Percentiles rank a stretch among this genome's conserved stretches.
These are phyloP conservation scores for Meta bourneti DNA, from an alignment of 2,888 invertebrate species.

Conservation along the genomic window DNA sequence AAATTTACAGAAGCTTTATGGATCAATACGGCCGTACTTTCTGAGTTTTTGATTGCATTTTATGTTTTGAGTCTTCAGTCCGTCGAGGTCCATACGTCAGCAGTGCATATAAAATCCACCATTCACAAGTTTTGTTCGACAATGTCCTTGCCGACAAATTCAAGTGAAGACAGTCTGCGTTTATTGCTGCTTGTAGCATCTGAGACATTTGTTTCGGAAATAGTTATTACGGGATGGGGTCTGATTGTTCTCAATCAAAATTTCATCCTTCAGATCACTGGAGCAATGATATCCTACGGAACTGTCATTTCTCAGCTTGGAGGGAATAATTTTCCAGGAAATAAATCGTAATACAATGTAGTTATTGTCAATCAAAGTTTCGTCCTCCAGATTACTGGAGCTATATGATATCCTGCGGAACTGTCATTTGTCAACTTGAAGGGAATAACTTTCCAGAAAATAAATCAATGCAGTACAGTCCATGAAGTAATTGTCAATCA, in stretches of 20 bases:
- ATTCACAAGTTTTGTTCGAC: constrained; percentile 37
- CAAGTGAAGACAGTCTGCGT: not conserved
- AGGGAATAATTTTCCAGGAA: not conserved
- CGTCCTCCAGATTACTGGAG: constrained; percentile 65
- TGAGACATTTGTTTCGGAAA: constrained; percentile 19
- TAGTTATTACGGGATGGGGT: constrained; percentile 23
- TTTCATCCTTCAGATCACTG: constrained; percentile 66
- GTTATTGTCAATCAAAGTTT: constrained; percentile 41
- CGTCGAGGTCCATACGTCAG: constrained; percentile 33
- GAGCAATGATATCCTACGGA: constrained; percentile 66
- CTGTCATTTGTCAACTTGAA: constrained; percentile 40
- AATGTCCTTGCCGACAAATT: not conserved
- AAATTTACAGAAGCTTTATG: not conserved
- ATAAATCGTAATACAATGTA: not conserved
- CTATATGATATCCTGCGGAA: constrained; percentile 56
- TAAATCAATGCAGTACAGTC: too few relatives aligned
- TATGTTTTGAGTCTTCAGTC: constrained; percentile 45
- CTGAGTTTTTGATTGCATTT: constrained; percentile 17
- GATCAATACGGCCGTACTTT: not conserved
- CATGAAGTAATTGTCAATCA: constrained; percentile 12
- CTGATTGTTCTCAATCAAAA: constrained; percentile 30
- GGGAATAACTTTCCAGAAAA: not conserved
- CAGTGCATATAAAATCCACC: not conserved
- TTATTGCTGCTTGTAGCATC: constrained; percentile 27
- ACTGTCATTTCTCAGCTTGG: constrained; percentile 47